Conservation (phyloP, 1,140 invertebrate species). For the Planococcus citri region DNA sequence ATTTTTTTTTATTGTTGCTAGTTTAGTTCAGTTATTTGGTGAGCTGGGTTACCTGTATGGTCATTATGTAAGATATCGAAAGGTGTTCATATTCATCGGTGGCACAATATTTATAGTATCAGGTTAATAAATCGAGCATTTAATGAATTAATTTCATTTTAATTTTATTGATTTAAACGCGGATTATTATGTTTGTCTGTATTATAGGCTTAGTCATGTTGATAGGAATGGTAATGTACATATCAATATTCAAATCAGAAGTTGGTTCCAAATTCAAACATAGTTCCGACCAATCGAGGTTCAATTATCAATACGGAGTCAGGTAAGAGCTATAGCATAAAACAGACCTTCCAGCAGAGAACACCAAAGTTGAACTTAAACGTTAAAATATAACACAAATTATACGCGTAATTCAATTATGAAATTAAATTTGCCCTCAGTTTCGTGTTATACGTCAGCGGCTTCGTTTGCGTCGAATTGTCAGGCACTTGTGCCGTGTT, state of each 20-base stretch:
- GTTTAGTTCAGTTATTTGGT: conserved; percentile 45
- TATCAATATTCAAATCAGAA: conserved; percentile 81
- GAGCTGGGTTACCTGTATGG: conserved; percentile 48
- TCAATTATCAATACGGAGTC: conserved; percentile 75
- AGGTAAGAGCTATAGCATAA: conserved; percentile 38
- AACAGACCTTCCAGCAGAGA: too few species aligned
- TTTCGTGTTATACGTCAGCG: conserved; percentile 70
- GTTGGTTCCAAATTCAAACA: conserved; percentile 70
- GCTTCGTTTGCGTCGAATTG: conserved; percentile 68
- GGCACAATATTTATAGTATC: conserved; percentile 57
- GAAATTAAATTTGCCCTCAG: conserved; percentile 28
- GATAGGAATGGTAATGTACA: conserved; percentile 80
- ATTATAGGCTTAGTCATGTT: conserved; percentile 81
- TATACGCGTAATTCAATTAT: background rate
- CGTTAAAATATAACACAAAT: background rate
- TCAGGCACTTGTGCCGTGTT: conserved; percentile 75
- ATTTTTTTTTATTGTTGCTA: conserved; percentile 48
- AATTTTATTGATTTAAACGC: background rate
- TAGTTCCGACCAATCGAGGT: conserved; percentile 61
- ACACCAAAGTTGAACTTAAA: background rate
- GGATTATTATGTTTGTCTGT: conserved; percentile 31
- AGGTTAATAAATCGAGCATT: conserved; percentile 35
- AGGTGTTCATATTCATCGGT: conserved; percentile 48
- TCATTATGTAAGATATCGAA: conserved; percentile 42
- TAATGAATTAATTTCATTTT: background rate